A percentile compares a stretch with the other conserved stretches of the same genome.
Conservation (phyloP, 2,113 vertebrate genomes). For the Pholis gunnellus region DNA sequence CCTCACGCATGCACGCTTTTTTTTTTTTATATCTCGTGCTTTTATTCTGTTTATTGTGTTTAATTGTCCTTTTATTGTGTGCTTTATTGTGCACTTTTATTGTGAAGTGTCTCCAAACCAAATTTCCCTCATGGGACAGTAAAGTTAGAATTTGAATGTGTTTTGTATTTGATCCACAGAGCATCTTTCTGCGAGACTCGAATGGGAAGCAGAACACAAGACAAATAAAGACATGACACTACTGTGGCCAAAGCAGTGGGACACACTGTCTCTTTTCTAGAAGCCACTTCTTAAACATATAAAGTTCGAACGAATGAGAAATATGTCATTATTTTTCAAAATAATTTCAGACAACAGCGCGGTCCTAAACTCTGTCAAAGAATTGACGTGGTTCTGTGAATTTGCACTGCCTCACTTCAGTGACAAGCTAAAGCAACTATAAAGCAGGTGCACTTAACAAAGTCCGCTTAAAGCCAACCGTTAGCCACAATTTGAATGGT, state of each 20-base stretch:
- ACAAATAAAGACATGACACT: neutral
- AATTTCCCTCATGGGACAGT: slow-evolving; percentile 22
- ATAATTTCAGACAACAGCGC: neutral
- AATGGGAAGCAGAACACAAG: slow-evolving; percentile 22
- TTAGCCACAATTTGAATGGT: neutral
- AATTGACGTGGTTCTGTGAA: neutral
- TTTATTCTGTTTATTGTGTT: slow-evolving; percentile 17
- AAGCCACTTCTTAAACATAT: neutral
- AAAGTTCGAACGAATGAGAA: neutral
- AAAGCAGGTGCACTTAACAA: neutral
- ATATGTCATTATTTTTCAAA: neutral
- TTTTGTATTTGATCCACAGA: neutral
- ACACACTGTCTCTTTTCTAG: neutral
- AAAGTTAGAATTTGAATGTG: slow-evolving; percentile 24
- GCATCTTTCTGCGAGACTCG: neutral
- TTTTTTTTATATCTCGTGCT: slow-evolving; percentile 2
- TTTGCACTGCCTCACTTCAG: neutral
- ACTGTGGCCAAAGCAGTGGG: neutral
- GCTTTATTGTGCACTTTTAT: slow-evolving; percentile 45
- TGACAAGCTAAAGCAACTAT: neutral
- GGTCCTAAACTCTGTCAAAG: neutral
- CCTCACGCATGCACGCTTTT: neutral
- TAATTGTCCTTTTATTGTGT: slow-evolving; percentile 20
- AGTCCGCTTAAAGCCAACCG: neutral
- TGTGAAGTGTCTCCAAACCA: slow-evolving; percentile 40